Evolutionary conservation across 1,140 invertebrate genomes (phyloP).

Genomic region (Hycleus phaleratus): DNA sequence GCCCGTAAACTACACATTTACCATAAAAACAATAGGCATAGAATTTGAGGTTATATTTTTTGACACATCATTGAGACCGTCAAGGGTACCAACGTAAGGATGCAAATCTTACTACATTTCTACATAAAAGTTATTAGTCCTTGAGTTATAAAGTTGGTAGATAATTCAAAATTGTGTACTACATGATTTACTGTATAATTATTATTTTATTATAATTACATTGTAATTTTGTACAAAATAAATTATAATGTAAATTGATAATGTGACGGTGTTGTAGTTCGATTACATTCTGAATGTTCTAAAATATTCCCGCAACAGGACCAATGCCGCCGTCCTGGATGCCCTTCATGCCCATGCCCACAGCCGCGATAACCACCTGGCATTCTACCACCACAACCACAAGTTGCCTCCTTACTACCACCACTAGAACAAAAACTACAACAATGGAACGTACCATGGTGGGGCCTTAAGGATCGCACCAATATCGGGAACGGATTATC

Average conservation of each 20-base stretch:
- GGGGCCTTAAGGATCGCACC: slow-evolving; percentile 48
- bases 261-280: slow-evolving; percentile 36
- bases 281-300: slow-evolving; percentile 49
- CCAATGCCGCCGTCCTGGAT: slow-evolving; percentile 70
- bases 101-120: too few species aligned
- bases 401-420: slow-evolving; percentile 57
- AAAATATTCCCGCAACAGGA: slow-evolving; percentile 66
- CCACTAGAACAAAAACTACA: slow-evolving; percentile 75
- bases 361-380: slow-evolving; percentile 67
- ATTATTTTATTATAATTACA: too few species aligned
- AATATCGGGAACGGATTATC: slow-evolving; percentile 53
- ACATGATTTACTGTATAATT: too few species aligned
- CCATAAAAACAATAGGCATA: too few species aligned
- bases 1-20: too few species aligned
- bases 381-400: slow-evolving; percentile 65
- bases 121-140: too few species aligned
- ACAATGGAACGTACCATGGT: slow-evolving; percentile 67
- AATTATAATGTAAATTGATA: slow-evolving; percentile 48
- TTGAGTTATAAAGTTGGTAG: too few species aligned
- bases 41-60: too few species aligned
- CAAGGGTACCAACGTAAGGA: too few species aligned
- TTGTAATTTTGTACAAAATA: background rate
- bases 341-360: slow-evolving; percentile 69
- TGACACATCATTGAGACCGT: too few species aligned
- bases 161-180: too few species aligned